Evolutionary conservation across 2,797 vertebrate genomes (phyloP).

Genomic region (Myripristis jacobus): DNA sequence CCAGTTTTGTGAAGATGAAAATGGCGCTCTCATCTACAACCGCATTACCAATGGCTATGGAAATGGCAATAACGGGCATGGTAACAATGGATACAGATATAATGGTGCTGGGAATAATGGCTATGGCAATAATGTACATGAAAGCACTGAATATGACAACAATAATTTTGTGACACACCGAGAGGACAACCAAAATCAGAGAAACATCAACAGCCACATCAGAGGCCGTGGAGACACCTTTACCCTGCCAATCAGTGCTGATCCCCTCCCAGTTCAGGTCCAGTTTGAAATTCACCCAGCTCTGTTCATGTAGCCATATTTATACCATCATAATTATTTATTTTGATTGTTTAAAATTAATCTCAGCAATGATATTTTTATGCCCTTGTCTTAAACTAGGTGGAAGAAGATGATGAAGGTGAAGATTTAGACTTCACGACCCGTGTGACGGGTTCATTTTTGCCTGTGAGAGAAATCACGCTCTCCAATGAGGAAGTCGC

Average conservation of each 20-base stretch:
- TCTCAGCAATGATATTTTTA: slow-evolving; percentile 9
- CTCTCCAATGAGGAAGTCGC: slow-evolving; percentile 40
- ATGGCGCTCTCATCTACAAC: slow-evolving; percentile 89
- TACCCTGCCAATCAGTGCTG: slow-evolving; percentile 75
- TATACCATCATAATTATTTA: not conserved
- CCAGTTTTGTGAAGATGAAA: slow-evolving; percentile 94
- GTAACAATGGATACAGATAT: slow-evolving; percentile 63
- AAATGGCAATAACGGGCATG: slow-evolving; percentile 38
- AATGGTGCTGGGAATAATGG: slow-evolving; percentile 67
- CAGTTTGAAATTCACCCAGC: not conserved
- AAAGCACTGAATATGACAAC: slow-evolving; percentile 47
- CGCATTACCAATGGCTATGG: slow-evolving; percentile 77
- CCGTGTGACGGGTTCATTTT: slow-evolving; percentile 44
- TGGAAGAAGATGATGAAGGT: slow-evolving; percentile 77
- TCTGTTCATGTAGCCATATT: not conserved
- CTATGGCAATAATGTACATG: slow-evolving; percentile 16
- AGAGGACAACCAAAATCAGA: slow-evolving; percentile 63
- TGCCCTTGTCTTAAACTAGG: slow-evolving; percentile 56
- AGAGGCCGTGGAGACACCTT: slow-evolving; percentile 77
- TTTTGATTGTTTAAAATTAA: not conserved
- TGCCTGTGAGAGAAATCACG: slow-evolving; percentile 54
- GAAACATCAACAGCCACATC: slow-evolving; percentile 44
- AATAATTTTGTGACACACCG: slow-evolving; percentile 33
- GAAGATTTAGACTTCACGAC: slow-evolving; percentile 78
- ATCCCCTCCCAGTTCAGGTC: slow-evolving; percentile 79